Evolutionary conservation across 1,140 invertebrate genomes (phyloP).

Genomic region (Achroia grisella): DNA sequence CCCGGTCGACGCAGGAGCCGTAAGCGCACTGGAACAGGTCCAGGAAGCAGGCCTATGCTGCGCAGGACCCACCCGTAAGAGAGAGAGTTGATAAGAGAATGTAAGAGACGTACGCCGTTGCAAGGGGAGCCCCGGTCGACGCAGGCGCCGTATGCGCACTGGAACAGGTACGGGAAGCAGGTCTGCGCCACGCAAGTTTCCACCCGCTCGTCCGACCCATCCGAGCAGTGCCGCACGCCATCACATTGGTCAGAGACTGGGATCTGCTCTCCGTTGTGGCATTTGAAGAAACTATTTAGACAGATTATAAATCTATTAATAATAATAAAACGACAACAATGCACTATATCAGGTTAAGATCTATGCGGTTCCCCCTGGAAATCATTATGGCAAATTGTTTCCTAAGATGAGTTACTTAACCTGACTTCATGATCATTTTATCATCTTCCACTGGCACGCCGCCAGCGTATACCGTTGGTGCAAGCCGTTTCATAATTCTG

Average conservation of each 20-base stretch:
- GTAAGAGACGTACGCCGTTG: slow-evolving; percentile 29
- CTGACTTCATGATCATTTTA: too few relatives aligned
- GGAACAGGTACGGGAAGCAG: slow-evolving; percentile 58
- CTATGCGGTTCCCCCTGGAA: too few relatives aligned
- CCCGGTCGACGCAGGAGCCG: slow-evolving; percentile 78
- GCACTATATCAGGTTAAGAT: too few relatives aligned
- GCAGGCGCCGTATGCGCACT: slow-evolving; percentile 77
- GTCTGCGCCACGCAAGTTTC: slow-evolving; percentile 37
- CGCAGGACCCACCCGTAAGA: too few relatives aligned
- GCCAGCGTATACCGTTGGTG: too few relatives aligned
- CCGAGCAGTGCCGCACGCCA: slow-evolving; percentile 13
- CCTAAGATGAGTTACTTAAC: too few relatives aligned
- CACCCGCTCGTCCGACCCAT: slow-evolving; percentile 11
- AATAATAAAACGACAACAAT: too few relatives aligned
- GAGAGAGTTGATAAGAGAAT: too few relatives aligned
- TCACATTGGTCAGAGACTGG: slow-evolving; percentile 71
- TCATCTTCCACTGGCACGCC: too few relatives aligned
- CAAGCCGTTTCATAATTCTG: too few relatives aligned
- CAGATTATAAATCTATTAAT: too few relatives aligned
- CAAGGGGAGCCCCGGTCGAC: slow-evolving; percentile 76
- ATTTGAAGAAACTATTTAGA: slow-evolving; percentile 16
- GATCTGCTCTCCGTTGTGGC: slow-evolving; percentile 76
- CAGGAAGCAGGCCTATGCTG: slow-evolving; percentile 44
- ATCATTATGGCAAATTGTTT: too few relatives aligned
- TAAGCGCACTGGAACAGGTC: slow-evolving; percentile 70